A percentile compares a stretch with the other conserved stretches of the same genome.
These are phyloP conservation scores for Indicator maculatus DNA, from an alignment of 2,113 vertebrate species.

Conservation along the genomic window DNA sequence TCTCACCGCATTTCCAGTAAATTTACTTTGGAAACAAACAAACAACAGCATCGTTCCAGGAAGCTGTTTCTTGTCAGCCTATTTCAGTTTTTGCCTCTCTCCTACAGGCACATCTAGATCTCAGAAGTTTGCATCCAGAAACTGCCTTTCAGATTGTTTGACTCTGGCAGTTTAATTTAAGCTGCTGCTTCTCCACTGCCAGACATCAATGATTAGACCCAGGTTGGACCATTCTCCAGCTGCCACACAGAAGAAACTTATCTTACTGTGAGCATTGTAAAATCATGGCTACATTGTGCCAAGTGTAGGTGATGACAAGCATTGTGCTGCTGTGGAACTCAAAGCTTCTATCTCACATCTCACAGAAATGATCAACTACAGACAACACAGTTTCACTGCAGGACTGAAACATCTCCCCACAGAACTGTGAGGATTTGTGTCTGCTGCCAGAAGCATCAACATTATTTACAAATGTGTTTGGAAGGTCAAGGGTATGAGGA, in stretches of 20 bases:
- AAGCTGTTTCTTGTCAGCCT: background rate
- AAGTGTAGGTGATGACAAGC: background rate
- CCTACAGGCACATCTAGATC: background rate
- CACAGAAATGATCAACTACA: background rate
- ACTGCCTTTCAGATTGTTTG: background rate
- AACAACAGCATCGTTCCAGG: background rate
- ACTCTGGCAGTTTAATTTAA: background rate
- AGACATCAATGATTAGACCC: background rate
- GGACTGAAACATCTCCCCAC: background rate
- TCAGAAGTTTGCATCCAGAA: background rate
- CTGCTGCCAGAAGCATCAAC: constrained; percentile 2
- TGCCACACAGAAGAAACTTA: background rate
- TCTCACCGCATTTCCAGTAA: background rate
- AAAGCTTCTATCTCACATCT: background rate
- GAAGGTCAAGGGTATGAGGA: background rate
- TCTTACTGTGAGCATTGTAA: background rate
- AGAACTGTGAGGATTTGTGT: constrained; percentile 14
- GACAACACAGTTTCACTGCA: background rate
- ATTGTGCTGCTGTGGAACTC: background rate
- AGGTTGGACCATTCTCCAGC: background rate
- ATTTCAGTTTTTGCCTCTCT: background rate
- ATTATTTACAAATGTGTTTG: constrained; percentile 20
- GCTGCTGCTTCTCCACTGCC: background rate
- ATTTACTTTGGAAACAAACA: background rate
- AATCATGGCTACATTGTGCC: background rate